phyloP scores from a whole-genome alignment of 2,888 invertebrate species.

The Cremastinae sp. region DNA sequence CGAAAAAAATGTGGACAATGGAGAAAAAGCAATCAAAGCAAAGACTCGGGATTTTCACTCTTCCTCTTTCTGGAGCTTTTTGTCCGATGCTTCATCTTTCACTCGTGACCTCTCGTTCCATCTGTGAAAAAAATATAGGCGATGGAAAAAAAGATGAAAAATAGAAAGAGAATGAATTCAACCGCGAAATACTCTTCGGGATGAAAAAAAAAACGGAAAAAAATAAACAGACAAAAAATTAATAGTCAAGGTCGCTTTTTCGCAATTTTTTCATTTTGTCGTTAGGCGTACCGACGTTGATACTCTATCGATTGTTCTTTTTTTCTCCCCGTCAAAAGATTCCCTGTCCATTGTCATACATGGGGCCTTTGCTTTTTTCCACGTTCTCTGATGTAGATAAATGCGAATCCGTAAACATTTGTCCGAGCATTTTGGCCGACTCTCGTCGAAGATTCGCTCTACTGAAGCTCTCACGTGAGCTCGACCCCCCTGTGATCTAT shows the following conservation, averaged over 20 bases:
- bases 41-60: constrained; percentile 41
- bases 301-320: constrained; percentile 48
- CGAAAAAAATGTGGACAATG: constrained; percentile 46
- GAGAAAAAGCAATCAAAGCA: constrained; percentile 57
- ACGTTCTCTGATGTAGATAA: constrained; percentile 7
- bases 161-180: constrained; percentile 44
- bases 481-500: constrained; percentile 28
- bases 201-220: constrained; percentile 35
- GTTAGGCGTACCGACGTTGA: constrained; percentile 45
- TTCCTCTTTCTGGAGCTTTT: constrained; percentile 29
- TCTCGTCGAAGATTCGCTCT: constrained; percentile 44
- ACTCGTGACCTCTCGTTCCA: not conserved
- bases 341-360: constrained; percentile 38
- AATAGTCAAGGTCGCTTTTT: constrained; percentile 47
- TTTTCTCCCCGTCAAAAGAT: constrained; percentile 26
- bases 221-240: constrained; percentile 44
- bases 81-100: constrained; percentile 26
- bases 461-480: constrained; percentile 11
- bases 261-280: constrained; percentile 41
- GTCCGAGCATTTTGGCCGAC: constrained; percentile 37
- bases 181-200: constrained; percentile 47
- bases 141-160: too few relatives aligned
- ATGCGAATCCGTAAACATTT: constrained; percentile 6
- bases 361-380: constrained; percentile 16
- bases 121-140: too few relatives aligned